Percentiles rank a stretch among this genome's conserved stretches.
Evolutionary conservation across 1,140 invertebrate species (phyloP).

Genomic region (Aporrectodea caliginosa): DNA sequence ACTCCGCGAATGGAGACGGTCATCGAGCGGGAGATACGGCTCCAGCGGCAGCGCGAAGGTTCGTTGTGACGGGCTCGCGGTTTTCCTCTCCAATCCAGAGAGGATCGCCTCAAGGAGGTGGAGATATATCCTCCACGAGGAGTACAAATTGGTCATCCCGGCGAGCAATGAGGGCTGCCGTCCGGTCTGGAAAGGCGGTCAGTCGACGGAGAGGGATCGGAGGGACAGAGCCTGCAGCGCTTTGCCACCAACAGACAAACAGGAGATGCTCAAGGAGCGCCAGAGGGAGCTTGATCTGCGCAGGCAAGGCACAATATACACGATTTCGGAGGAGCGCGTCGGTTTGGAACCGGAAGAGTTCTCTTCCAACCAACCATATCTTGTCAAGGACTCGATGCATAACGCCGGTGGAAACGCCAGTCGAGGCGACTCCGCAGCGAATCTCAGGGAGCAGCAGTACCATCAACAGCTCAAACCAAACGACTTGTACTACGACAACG

Average conservation of each 20-base stretch:
- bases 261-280: conserved; percentile 20
- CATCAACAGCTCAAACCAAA: background rate
- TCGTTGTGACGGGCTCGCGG: conserved; percentile 15
- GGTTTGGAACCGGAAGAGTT: background rate
- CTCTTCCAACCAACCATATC: no score
- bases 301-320: conserved; percentile 14
- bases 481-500: background rate
- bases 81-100: background rate
- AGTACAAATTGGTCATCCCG: no score
- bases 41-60: conserved; percentile 6
- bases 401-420: no score
- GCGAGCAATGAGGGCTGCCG: no score
- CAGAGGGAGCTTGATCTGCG: conserved; percentile 15
- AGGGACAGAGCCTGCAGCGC: background rate
- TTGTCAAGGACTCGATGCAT: no score
- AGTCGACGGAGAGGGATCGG: no score
- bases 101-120: conserved; percentile 9
- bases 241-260: conserved; percentile 17
- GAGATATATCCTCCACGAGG: background rate
- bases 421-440: background rate
- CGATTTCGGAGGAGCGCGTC: conserved; percentile 8
- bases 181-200: no score
- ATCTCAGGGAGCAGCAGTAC: background rate
- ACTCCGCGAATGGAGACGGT: conserved; percentile 6
- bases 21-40: conserved; percentile 16